phyloP scores from a whole-genome alignment of 2,797 vertebrate species.

The Pyrocephalus nanus region DNA sequence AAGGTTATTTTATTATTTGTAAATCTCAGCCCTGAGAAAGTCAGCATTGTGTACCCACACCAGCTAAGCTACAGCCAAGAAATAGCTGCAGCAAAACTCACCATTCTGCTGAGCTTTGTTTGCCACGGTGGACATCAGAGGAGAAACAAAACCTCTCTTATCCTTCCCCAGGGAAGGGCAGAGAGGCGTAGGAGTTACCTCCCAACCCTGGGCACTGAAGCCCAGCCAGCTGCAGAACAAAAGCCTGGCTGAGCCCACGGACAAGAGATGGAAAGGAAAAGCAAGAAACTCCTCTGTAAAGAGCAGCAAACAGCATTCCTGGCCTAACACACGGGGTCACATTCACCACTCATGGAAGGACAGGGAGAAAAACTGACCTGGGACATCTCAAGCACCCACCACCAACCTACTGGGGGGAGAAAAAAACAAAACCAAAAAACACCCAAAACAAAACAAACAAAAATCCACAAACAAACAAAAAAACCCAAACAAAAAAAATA shows the following conservation, averaged over 20 bases:
- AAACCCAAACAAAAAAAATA: no score
- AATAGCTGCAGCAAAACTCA: not conserved
- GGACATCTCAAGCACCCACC: accelerated
- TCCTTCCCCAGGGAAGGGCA: not conserved
- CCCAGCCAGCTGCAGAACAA: constrained; percentile 1
- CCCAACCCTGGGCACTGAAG: not conserved
- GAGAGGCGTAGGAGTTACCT: not conserved
- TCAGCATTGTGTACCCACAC: not conserved
- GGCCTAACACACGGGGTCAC: not conserved
- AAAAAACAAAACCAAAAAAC: no score
- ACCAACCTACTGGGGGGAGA: accelerated
- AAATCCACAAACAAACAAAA: no score
- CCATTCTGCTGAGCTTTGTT: not conserved
- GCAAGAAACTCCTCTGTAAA: not conserved
- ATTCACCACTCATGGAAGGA: not conserved
- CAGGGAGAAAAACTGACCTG: not conserved
- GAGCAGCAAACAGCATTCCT: not conserved
- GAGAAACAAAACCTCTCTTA: constrained; percentile 24
- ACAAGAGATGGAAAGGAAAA: not conserved
- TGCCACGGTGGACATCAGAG: not conserved
- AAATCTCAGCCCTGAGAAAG: not conserved
- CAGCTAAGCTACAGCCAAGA: not conserved
- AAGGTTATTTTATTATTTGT: not conserved
- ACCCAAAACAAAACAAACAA: no score
- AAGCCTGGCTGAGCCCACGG: not conserved